These are phyloP conservation scores for Drosophila erecta DNA, from an alignment of 1,140 invertebrate species.

Conservation along the genomic window DNA sequence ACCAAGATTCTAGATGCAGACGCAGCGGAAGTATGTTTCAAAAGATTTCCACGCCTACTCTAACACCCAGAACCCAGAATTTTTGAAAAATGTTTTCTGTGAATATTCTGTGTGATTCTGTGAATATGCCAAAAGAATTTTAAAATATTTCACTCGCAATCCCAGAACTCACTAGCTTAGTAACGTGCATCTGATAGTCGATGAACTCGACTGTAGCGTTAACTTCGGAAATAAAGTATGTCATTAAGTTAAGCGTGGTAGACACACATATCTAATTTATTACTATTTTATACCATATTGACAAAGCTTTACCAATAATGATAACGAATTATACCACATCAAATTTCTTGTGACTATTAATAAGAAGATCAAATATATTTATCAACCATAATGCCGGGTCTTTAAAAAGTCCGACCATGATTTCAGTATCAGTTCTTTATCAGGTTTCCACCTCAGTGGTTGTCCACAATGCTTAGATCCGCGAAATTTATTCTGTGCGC, in stretches of 20 bases:
- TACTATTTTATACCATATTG: background rate
- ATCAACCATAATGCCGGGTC: background rate
- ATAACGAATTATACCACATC: background rate
- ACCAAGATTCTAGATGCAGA: too few relatives aligned
- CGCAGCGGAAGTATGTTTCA: too few relatives aligned
- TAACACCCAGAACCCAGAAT: too few relatives aligned
- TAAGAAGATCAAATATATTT: slow-evolving; percentile 6
- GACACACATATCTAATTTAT: too few relatives aligned
- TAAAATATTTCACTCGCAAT: too few relatives aligned
- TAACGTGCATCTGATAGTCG: too few relatives aligned
- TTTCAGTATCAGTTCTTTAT: background rate
- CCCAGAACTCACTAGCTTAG: too few relatives aligned
- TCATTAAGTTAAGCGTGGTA: background rate
- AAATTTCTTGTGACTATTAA: background rate
- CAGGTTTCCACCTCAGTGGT: background rate
- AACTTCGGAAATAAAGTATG: background rate
- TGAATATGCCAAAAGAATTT: too few relatives aligned
- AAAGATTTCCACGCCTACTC: too few relatives aligned
- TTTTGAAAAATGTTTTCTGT: too few relatives aligned
- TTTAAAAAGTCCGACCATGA: background rate
- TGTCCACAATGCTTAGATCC: background rate
- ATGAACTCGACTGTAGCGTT: too few relatives aligned
- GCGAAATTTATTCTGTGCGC: background rate
- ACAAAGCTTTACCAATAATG: background rate
- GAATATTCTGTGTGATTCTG: too few relatives aligned